Evolutionary conservation across 92 coral and sea anemone species (phyloP), one percentile per base, ranked within the genome.

Genomic region (Blastomussa wellsi): DNA sequence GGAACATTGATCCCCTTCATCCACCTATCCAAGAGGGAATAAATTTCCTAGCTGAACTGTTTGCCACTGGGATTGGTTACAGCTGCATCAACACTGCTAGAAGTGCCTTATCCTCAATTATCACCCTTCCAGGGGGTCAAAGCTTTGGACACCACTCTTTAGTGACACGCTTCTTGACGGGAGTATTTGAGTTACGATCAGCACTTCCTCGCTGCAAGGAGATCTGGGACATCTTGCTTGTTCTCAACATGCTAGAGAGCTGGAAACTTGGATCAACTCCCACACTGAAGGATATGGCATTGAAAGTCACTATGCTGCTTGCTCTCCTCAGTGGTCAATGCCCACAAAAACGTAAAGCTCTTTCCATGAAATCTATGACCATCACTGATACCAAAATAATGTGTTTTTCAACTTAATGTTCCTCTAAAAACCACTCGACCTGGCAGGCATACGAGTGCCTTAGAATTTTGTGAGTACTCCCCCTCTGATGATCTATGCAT

Each of bases 71-170:
- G 11, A 74, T 85, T 67, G 62, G 86, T 7, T 86, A 86, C 83
- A 89, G 92, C 53, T 41, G 83, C 24, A 80, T 85, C 15, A 85
- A 81, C 53, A 86, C 87, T 5, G 89, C 86, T 38, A 80, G 84
- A 26, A 69, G 86, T 80, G 89, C 89, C 41, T 57, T 89, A 71
- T 86, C 85, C 5, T 74, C 80, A 13, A 80, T 90, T 31, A 65
- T 86, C 17, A 72, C 80, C 33, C 72, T 87, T 48, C 53, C 53
- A 48, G 53, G 53, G 53, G 53, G 53, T 48, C 53, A 48, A 48
- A 86, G 86, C 35, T 86, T 90, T 81, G 93, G 93, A 7, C 77
- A 62, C 57, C 92, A 89, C 67, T 83, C 89, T 19, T 71, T 88
- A n/a, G 90, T 82, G 33, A 57, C 88, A 24, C 55, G 85, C 15